These are phyloP conservation scores for Tenthredo livida DNA, from an alignment of 2,888 invertebrate genomes.

Conservation along the genomic window DNA sequence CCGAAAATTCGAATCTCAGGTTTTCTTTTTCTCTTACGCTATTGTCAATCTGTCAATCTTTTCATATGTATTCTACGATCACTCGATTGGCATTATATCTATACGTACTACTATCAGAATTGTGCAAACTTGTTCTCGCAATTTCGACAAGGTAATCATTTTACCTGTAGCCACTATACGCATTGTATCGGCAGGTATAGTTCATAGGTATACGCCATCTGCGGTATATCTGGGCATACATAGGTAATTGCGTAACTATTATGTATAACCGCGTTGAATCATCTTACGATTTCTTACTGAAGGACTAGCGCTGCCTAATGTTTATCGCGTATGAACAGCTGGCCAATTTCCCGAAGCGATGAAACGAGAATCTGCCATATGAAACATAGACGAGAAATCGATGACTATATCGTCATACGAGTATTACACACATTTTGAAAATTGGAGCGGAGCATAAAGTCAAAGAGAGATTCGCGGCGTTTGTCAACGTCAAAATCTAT, in stretches of 20 bases:
- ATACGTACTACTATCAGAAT: background rate
- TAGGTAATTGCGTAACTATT: background rate
- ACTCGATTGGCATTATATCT: background rate
- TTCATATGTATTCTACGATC: background rate
- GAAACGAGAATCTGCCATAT: too few species aligned
- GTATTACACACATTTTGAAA: background rate
- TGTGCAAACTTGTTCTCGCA: background rate
- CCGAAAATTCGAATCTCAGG: background rate
- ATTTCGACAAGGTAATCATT: conserved; percentile 7
- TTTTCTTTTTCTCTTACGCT: background rate
- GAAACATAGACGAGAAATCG: background rate
- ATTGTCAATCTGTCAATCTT: too few species aligned
- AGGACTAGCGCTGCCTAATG: background rate
- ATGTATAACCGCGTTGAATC: background rate
- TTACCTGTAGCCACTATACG: background rate
- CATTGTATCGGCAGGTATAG: background rate
- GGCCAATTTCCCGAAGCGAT: too few species aligned
- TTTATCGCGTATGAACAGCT: background rate
- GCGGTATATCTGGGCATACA: background rate
- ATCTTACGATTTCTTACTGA: background rate
- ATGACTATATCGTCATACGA: too few species aligned
- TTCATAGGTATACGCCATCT: background rate
- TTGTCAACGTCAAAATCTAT: background rate
- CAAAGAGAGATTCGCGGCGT: background rate
- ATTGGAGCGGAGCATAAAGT: background rate